Evolutionary conservation across 2,888 invertebrate species (phyloP), one percentile per base, ranked within the genome.

Genomic region (Gerris lacustris): DNA sequence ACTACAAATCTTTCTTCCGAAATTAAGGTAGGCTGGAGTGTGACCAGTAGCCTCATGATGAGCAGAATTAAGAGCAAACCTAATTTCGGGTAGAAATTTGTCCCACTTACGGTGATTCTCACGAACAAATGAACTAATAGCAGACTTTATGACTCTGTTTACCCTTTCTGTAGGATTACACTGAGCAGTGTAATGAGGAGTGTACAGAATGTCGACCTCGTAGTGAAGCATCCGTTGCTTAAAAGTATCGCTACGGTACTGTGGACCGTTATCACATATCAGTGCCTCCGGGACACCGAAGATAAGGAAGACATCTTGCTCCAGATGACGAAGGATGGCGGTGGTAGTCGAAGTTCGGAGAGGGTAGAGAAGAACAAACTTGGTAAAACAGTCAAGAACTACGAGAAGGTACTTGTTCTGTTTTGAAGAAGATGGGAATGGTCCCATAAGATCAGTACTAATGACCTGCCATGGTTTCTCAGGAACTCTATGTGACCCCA

Each of bases 111-210:
- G 45, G 62, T 77, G 77, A 45, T 76, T 72, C 6, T 69, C 66
- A 0, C 71, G 70, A 0, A 77, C 62, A 68, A 72, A 78, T 0
- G 73, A 69, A 0, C 67, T 68, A 17, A 75, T 73, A 75, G 76
- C 75, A 0, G 74, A 74, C 62, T 77, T 76, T n/a, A n/a, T n/a
- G n/a, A n/a, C n/a, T n/a, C n/a, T n/a, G n/a, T n/a, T n/a, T n/a
- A n/a, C n/a, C n/a, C 75, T 62, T 69, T 77, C 77, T 0, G 73
- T 73, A 0, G 76, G 77, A 68, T 76, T 76, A 0, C 73, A 73
- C 45, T 77, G 76, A 0, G 77, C 73, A 70, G 76, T 74, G 67
- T 77, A 77, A 0, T 67, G 71, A 6, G 74, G 69, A 47, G 69
- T 76, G n/a, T 66, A 72, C 7, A 31, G 63, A 67, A 68, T n/a